Percentiles rank a stretch among this genome's conserved stretches.
phyloP scores from a whole-genome alignment of 1,140 invertebrate genomes.

The Ceratina calcarata region DNA sequence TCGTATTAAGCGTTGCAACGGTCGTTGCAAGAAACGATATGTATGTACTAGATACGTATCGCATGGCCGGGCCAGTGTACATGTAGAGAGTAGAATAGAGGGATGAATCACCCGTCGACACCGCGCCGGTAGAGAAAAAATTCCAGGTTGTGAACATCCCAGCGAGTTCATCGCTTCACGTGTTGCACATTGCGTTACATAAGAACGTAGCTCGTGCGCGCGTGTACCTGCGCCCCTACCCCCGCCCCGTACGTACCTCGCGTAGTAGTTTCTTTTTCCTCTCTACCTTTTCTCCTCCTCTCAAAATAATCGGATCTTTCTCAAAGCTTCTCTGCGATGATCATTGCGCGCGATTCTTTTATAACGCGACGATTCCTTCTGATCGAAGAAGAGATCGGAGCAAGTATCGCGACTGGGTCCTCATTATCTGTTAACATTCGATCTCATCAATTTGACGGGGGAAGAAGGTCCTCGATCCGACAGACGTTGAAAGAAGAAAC shows the following conservation, averaged over 20 bases:
- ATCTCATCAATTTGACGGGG: no score
- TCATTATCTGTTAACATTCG: no score
- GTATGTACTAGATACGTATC: no score
- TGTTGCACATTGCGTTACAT: conserved; percentile 22
- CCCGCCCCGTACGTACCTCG: neutral
- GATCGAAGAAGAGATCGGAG: no score
- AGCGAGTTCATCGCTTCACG: conserved; percentile 15
- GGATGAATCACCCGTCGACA: conserved; percentile 8
- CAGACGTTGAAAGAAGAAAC: neutral
- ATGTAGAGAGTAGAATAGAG: neutral
- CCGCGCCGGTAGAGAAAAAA: neutral
- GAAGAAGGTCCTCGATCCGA: neutral
- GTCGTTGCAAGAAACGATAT: no score
- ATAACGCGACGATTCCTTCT: no score
- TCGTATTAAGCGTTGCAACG: no score
- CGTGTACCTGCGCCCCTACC: neutral
- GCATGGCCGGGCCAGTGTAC: neutral
- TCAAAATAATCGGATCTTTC: neutral
- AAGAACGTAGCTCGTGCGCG: neutral
- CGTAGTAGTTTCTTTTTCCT: neutral
- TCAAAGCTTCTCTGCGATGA: neutral
- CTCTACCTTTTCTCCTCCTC: neutral
- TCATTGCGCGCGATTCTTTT: neutral
- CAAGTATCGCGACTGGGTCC: no score
- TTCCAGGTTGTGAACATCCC: conserved; percentile 4